These are phyloP conservation scores for Geopemphigus sp. DNA, from an alignment of 1,140 invertebrate species.

Conservation along the genomic window DNA sequence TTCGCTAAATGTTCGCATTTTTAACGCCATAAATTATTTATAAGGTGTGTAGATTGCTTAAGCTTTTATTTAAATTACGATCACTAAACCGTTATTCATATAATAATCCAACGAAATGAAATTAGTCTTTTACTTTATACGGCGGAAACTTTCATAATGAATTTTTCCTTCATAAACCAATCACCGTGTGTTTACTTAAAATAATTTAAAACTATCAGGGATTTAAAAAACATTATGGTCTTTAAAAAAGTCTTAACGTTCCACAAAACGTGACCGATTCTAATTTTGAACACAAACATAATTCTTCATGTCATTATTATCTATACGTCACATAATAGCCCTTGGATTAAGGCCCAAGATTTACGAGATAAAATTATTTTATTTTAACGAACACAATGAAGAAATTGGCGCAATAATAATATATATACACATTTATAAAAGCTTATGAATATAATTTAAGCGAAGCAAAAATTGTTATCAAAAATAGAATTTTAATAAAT, in stretches of 20 bases:
- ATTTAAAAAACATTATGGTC: background rate
- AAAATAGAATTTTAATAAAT: background rate
- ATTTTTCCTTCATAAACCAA: background rate
- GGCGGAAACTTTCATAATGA: too few species aligned
- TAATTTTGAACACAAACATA: constrained; percentile 17
- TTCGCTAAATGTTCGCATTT: background rate
- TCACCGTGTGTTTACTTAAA: background rate
- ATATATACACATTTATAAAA: background rate
- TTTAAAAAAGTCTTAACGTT: constrained; percentile 2
- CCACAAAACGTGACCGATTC: background rate
- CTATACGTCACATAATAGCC: constrained; percentile 1
- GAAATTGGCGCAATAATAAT: constrained; percentile 5
- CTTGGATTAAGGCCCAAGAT: constrained; percentile 24
- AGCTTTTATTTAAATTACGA: constrained; percentile 10
- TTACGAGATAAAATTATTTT: background rate
- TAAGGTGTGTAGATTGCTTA: background rate
- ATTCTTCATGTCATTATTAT: constrained; percentile 15
- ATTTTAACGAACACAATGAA: background rate
- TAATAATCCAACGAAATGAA: background rate
- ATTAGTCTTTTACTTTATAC: background rate
- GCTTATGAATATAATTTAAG: background rate
- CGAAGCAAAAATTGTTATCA: background rate
- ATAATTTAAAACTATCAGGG: background rate
- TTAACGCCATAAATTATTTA: background rate
- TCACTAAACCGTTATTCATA: background rate